Evolutionary conservation across 2,113 vertebrate genomes (phyloP), one percentile per base, ranked within the genome.

Genomic region (Coptodon bakossiorum): DNA sequence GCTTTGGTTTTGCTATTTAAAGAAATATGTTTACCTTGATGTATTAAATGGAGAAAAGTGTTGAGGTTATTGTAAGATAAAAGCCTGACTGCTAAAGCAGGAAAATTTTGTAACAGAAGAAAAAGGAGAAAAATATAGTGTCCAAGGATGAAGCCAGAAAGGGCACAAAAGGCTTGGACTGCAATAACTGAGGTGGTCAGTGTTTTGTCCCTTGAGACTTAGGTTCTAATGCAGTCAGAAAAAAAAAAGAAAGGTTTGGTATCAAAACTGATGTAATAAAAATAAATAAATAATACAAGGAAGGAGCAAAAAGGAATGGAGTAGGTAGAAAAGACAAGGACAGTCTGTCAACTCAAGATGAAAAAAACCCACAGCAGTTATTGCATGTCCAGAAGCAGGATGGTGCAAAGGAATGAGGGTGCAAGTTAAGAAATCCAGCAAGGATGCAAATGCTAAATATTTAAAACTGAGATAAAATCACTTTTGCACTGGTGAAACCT

Each of bases 81-180:
- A 78, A 78, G 40, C 40, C 68, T 76, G 71, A 29, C 24, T 76
- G 24, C 43, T 50, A 50, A 50, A 76, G 1, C 16, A 4, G 71
- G 48, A 78, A 29, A 1, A 31, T n/a, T 78, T 50, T 50, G 24
- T n/a, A 78, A 8, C 43, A 50, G 71, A 78, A 78, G 71, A 50
- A 50, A 78, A 16, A 31, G 71, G 50, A 78, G 71, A 78, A 78
- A 76, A 78, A 78, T 17, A 31, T 78, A 29, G 71, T 50, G 27
- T 78, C 16, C 10, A 50, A 2, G 0, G 71, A 78, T 2, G 0
- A 78, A n/a, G 45, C 16, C 43, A 31, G 45, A 78, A 31, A 78
- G 71, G 71, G 45, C 45, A 78, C 45, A 50, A 29, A 78, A 50
- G 27, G 1, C 71, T 50, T 13, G 71, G 71, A 17, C 71, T 50